A percentile compares a stretch with the other conserved stretches of the same genome.
These are phyloP conservation scores for Heteropelma amictum DNA, from an alignment of 2,888 invertebrate species.

Conservation along the genomic window DNA sequence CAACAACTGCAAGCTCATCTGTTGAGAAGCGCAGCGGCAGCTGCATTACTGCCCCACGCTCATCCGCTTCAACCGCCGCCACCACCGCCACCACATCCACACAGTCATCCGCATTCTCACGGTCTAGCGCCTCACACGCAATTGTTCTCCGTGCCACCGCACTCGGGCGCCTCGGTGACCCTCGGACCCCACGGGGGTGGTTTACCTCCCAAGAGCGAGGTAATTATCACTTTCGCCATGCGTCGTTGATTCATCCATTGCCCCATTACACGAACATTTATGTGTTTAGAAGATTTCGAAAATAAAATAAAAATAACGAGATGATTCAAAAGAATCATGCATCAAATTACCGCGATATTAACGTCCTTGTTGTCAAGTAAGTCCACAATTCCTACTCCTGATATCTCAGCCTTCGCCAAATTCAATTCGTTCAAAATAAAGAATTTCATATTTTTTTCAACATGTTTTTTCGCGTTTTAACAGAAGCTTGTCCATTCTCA, in stretches of 20 bases:
- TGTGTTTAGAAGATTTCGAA: background rate
- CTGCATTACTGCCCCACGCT: slow-evolving; percentile 80
- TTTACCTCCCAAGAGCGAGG: slow-evolving; percentile 73
- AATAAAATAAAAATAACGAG: background rate
- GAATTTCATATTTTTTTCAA: too few species aligned
- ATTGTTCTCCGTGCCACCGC: slow-evolving; percentile 73
- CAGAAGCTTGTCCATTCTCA: too few species aligned
- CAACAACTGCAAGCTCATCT: slow-evolving; percentile 90
- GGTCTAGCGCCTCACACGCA: slow-evolving; percentile 73
- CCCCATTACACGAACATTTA: background rate
- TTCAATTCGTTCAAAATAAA: too few species aligned
- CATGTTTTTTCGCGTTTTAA: too few species aligned
- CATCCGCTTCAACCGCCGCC: slow-evolving; percentile 75
- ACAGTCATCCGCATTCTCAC: slow-evolving; percentile 69
- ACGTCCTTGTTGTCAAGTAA: too few species aligned
- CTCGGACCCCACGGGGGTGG: slow-evolving; percentile 69
- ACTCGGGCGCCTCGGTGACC: slow-evolving; percentile 69
- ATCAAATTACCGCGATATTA: too few species aligned
- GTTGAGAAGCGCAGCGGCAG: slow-evolving; percentile 82
- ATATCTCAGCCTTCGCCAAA: too few species aligned
- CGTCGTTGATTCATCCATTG: slow-evolving; percentile 14
- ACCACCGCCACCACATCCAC: slow-evolving; percentile 71
- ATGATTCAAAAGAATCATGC: background rate
- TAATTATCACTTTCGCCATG: slow-evolving; percentile 53
- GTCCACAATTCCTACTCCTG: too few species aligned